Percentiles rank a stretch among this genome's conserved stretches.
Evolutionary conservation across 2,113 vertebrate genomes (phyloP).

Genomic region (Actenoides hombroni): DNA sequence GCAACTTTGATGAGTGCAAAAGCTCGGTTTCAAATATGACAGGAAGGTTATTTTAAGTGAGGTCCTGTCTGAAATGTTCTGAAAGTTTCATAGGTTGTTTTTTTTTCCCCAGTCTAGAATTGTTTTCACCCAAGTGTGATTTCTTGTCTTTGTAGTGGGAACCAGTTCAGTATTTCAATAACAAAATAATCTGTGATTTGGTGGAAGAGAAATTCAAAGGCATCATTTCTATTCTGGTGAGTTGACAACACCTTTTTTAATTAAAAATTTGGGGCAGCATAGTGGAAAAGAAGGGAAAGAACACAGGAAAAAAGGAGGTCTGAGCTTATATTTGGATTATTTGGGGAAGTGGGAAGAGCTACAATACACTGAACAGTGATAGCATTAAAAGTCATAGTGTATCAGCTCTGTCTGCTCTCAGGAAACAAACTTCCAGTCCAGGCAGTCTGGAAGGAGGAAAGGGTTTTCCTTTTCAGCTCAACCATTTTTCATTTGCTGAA

Average conservation of each 20-base stretch:
- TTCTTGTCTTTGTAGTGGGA: conserved; percentile 86
- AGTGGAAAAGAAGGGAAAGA: not conserved
- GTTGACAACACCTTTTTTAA: conserved; percentile 13
- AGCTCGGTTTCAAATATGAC: not conserved
- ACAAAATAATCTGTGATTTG: conserved; percentile 98
- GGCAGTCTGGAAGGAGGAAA: not conserved
- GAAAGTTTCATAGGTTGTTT: not conserved
- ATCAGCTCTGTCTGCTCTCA: not conserved
- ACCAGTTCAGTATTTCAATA: conserved; percentile 96
- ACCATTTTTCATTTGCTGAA: not conserved
- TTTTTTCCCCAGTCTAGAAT: not conserved
- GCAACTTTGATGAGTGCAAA: not conserved
- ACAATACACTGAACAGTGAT: not conserved
- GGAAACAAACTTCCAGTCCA: not conserved
- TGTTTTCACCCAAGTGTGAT: not conserved
- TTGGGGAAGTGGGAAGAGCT: not conserved
- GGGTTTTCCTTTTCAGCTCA: not conserved
- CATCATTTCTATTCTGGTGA: conserved; percentile 96
- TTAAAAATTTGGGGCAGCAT: not conserved
- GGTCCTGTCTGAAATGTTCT: not conserved
- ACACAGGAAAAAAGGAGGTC: not conserved
- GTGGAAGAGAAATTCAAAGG: conserved; percentile 99
- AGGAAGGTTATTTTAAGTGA: not conserved
- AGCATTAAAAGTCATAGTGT: not conserved
- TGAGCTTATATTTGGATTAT: not conserved